Percentiles rank a stretch among this genome's conserved stretches.
These are phyloP conservation scores for Sminthurides bifidus DNA, from an alignment of 1,140 invertebrate genomes.

Conservation along the genomic window DNA sequence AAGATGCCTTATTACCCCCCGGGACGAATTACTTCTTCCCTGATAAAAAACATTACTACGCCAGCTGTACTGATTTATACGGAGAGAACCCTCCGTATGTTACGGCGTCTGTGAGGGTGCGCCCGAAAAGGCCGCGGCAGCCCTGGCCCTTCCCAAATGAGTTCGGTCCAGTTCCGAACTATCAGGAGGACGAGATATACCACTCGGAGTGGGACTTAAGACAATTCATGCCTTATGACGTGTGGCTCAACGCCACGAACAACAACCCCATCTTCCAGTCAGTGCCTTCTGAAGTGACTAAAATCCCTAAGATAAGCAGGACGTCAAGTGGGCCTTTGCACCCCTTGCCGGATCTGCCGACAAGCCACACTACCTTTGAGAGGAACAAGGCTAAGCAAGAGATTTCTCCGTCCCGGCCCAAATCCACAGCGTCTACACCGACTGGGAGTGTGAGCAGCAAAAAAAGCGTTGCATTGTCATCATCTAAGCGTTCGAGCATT, in stretches of 20 bases:
- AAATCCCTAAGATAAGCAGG: too few species aligned
- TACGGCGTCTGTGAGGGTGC: constrained; percentile 27
- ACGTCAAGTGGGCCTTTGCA: too few species aligned
- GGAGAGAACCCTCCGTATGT: constrained; percentile 13
- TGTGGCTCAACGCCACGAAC: constrained; percentile 23
- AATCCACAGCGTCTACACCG: too few species aligned
- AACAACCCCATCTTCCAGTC: too few species aligned
- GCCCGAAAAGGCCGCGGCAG: constrained; percentile 27
- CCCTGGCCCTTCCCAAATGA: constrained; percentile 26
- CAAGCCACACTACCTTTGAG: too few species aligned
- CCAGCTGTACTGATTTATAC: constrained; percentile 28
- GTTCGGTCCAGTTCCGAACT: constrained; percentile 30
- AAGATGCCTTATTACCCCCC: neutral
- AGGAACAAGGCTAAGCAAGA: too few species aligned
- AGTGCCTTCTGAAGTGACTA: too few species aligned
- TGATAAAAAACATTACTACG: constrained; percentile 29
- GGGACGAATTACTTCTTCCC: constrained; percentile 30
- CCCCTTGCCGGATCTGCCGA: too few species aligned
- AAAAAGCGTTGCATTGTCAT: too few species aligned
- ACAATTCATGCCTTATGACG: constrained; percentile 28
- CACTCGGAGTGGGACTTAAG: constrained; percentile 31
- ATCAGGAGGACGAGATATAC: constrained; percentile 25
- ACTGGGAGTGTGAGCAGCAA: too few species aligned
- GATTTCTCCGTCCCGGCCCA: too few species aligned
- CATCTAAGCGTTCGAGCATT: constrained; percentile 53